These are phyloP conservation scores for Tetranychus truncatus DNA, from an alignment of 2,888 invertebrate species.

Conservation along the genomic window DNA sequence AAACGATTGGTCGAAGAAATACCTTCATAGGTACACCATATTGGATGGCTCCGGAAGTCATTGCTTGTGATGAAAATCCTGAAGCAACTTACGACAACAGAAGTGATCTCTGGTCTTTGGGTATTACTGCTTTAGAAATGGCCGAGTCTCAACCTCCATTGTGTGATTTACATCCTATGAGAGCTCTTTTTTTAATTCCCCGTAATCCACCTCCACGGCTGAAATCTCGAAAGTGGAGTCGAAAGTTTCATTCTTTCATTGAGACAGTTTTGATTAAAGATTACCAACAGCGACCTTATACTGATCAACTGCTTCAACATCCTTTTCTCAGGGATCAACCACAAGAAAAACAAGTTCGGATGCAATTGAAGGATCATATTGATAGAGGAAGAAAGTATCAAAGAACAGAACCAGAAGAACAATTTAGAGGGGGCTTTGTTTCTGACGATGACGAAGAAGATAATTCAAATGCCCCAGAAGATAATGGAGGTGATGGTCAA, in stretches of 20 bases:
- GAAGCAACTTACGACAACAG: slow-evolving; percentile 97
- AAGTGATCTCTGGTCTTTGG: slow-evolving; percentile 42
- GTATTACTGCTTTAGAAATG: slow-evolving; percentile 98
- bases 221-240: slow-evolving; percentile 81
- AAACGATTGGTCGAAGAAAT: slow-evolving; percentile 93
- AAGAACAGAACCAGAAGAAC: slow-evolving; percentile 13
- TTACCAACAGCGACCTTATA: slow-evolving; percentile 94
- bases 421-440: not conserved
- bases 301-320: slow-evolving; percentile 90
- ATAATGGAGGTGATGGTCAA: slow-evolving; percentile 86
- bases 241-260: slow-evolving; percentile 53
- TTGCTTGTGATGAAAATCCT: slow-evolving; percentile 98
- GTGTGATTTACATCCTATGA: slow-evolving; percentile 98
- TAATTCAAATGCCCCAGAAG: not conserved
- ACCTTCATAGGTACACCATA: slow-evolving; percentile 97
- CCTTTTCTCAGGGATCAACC: slow-evolving; percentile 96
- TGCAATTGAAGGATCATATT: slow-evolving; percentile 97
- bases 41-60: slow-evolving; percentile 98
- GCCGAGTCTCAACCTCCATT: slow-evolving; percentile 88
- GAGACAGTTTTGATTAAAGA: slow-evolving; percentile 97
- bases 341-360: slow-evolving; percentile 89
- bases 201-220: slow-evolving; percentile 91
- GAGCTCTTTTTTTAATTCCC: slow-evolving; percentile 92
- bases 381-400: slow-evolving; percentile 43
- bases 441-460: slow-evolving; percentile 19